Evolutionary conservation across 1,140 invertebrate species (phyloP), one percentile per base, ranked within the genome.

Genomic region (Diplogasteroides magnus): DNA sequence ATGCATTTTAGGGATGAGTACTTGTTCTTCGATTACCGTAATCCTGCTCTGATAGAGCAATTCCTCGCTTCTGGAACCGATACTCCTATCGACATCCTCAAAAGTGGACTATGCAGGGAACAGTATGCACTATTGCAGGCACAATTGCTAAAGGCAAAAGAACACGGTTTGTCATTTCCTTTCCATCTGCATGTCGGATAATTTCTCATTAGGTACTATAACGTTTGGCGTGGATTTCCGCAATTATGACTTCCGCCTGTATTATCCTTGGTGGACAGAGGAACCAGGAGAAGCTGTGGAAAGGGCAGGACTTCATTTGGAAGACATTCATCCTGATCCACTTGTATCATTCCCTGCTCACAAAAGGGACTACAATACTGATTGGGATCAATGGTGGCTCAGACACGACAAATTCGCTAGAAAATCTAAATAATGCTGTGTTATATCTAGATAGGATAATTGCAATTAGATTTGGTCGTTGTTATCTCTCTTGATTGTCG

Each of bases 21-120:
- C 73, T 61, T 82, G 3, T 82, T 77, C 67, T 82, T 82, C 64
- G 78, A 82, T 68, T 82, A 82, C 68, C 68, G 83, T 68, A 82
- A 82, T 71, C 80, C 80, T 14, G 58, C 68, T 19, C 66, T 82
- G 28, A 77, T 82, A 32, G 70, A 83, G 63, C 77, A 78, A 61
- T 82, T 82, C 64, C 57, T 82, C n/a, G 64, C 63, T 14, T 23
- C 66, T 1, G 80, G 81, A n/a, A 82, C 81, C 14, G 75, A 82
- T 64, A 55, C 78, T 60, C 81, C 76, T 11, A 72, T 80, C 31
- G 62, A 69, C 15, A 68, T 83, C 26, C 64, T 81, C 13, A 78
- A 76, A 27, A 69, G 76, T 23, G 81, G 81, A 15, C 68, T 82
- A 6, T 82, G 80, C 57, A 64, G 78, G 2, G 80, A 82, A 32